Conservation (phyloP, 2,888 invertebrate genomes). For the Lathronympha strigana region DNA sequence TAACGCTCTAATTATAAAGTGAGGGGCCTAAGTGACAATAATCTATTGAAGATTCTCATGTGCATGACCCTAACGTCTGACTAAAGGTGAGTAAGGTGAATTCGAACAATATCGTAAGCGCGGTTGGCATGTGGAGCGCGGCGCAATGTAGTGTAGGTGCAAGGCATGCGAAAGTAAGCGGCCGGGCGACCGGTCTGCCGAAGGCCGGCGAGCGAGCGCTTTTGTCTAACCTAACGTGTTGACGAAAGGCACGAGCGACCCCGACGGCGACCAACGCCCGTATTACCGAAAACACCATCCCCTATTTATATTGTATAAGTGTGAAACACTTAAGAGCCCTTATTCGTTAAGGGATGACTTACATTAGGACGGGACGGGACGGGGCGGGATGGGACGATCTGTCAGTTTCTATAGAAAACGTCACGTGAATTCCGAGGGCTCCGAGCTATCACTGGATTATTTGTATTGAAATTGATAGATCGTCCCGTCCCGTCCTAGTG, state of each 20-base stretch:
- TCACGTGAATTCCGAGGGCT: too few relatives aligned
- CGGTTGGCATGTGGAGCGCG: constrained; percentile 27
- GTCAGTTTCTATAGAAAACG: too few relatives aligned
- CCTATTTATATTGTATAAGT: too few relatives aligned
- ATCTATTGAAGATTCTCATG: constrained; percentile 4
- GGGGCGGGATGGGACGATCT: too few relatives aligned
- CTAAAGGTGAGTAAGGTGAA: background rate
- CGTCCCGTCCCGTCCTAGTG: too few relatives aligned
- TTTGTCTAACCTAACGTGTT: constrained; percentile 75
- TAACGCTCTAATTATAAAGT: background rate
- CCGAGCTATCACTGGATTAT: too few relatives aligned
- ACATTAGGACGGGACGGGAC: too few relatives aligned
- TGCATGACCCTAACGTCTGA: constrained; percentile 12
- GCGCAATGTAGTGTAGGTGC: constrained; percentile 54
- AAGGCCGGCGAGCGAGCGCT: constrained; percentile 74
- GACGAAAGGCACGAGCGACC: constrained; percentile 52
- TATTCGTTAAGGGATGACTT: too few relatives aligned
- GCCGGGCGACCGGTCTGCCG: constrained; percentile 72
- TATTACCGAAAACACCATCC: background rate
- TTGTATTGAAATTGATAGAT: too few relatives aligned
- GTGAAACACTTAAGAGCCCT: too few relatives aligned
- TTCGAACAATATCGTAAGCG: constrained; percentile 28
- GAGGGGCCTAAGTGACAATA: background rate
- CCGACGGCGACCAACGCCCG: background rate
- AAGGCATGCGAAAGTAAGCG: constrained; percentile 74